A percentile compares a stretch with the other conserved stretches of the same genome.
Evolutionary conservation across 2,888 invertebrate genomes (phyloP).

Genomic region (Leptinotarsa tumamoca): DNA sequence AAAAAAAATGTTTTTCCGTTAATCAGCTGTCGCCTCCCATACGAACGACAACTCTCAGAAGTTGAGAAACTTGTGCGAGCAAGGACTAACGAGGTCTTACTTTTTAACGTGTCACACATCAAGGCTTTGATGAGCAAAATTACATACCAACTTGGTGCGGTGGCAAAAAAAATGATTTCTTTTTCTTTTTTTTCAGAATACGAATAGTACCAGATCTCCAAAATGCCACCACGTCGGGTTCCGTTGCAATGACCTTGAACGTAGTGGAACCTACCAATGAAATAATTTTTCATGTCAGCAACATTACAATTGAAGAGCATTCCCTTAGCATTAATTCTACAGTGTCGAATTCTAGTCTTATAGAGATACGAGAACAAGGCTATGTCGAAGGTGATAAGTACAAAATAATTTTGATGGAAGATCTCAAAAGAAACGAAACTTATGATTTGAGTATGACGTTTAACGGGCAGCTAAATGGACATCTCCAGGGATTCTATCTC

Average conservation of each 20-base stretch:
- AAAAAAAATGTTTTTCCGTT: no score
- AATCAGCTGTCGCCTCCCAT: no score
- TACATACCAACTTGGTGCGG: no score
- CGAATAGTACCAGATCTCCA: slow-evolving; percentile 64
- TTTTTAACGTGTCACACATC: no score
- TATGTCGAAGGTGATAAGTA: slow-evolving; percentile 62
- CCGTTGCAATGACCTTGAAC: slow-evolving; percentile 64
- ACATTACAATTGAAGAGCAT: slow-evolving; percentile 64
- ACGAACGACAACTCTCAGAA: no score
- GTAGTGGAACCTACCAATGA: slow-evolving; percentile 63
- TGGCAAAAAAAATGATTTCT: neutral
- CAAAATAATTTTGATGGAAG: slow-evolving; percentile 61
- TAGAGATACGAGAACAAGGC: slow-evolving; percentile 59
- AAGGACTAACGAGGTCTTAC: no score
- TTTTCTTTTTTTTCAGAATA: slow-evolving; percentile 55
- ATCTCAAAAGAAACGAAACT: slow-evolving; percentile 58
- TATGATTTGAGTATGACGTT: slow-evolving; percentile 70
- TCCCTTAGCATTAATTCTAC: slow-evolving; percentile 57
- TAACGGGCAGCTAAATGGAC: slow-evolving; percentile 69
- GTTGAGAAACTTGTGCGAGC: no score
- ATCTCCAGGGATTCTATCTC: slow-evolving; percentile 72
- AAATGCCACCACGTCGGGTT: slow-evolving; percentile 66
- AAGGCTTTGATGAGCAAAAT: no score
- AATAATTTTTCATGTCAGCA: slow-evolving; percentile 66
- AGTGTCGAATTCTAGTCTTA: slow-evolving; percentile 53